Evolutionary conservation across 2,113 vertebrate species (phyloP).

Genomic region (Mormyrus lacerda): DNA sequence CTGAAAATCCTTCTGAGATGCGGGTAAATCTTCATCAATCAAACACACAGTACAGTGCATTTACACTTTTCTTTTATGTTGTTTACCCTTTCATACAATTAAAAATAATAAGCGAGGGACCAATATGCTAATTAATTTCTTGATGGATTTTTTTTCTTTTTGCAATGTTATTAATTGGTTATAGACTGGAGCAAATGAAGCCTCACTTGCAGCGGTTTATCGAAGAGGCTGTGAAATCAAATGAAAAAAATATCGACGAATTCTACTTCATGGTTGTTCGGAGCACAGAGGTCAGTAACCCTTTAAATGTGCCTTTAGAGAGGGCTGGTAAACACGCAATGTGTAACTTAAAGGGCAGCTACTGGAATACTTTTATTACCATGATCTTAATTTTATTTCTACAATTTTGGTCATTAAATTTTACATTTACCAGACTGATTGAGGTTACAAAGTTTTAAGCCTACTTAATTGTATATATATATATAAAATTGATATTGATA

Average conservation of each 20-base stretch:
- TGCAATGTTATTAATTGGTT: neutral
- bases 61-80: neutral
- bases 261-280: conserved; percentile 35
- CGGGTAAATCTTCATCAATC: conserved; percentile 13
- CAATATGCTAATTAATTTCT: neutral
- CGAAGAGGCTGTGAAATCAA: conserved; percentile 23
- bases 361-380: neutral
- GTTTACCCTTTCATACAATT: neutral
- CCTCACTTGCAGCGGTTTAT: conserved; percentile 29
- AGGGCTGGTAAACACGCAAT: no score
- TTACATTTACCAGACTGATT: no score
- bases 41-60: neutral
- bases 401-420: no score
- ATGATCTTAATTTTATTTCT: neutral
- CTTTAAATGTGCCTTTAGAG: neutral
- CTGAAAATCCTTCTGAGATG: conserved; percentile 34
- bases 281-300: conserved; percentile 28
- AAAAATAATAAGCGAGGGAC: neutral
- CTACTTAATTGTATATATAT: no score
- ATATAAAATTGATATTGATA: no score
- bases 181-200: conserved; percentile 29
- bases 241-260: conserved; percentile 20
- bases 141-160: neutral
- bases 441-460: no score
- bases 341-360: neutral